Conservation (phyloP, 2,113 vertebrate genomes). For the Tachycineta bicolor region DNA sequence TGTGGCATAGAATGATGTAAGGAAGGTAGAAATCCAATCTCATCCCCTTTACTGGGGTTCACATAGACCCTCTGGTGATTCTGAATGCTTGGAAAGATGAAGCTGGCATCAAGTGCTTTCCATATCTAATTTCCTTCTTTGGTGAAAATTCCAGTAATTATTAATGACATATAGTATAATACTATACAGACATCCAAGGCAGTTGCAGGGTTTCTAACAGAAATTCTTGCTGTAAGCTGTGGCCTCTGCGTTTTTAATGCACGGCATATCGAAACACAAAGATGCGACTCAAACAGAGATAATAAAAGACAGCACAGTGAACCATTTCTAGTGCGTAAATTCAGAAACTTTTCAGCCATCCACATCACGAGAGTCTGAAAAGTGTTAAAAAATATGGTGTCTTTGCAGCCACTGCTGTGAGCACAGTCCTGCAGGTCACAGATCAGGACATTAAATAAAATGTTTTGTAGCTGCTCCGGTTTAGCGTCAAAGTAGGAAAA, state of each 20-base stretch:
- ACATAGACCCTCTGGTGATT: not conserved
- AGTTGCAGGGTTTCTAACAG: not conserved
- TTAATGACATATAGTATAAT: not conserved
- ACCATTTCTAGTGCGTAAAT: not conserved
- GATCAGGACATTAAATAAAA: not conserved
- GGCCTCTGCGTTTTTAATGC: not conserved
- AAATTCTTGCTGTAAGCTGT: not conserved
- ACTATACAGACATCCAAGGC: not conserved
- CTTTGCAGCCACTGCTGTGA: not conserved
- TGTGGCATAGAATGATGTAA: constrained; percentile 18
- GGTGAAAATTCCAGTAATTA: not conserved
- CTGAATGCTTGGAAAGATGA: not conserved
- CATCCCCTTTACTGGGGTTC: not conserved
- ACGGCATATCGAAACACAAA: not conserved
- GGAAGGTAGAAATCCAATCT: constrained; percentile 29
- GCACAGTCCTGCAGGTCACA: not conserved
- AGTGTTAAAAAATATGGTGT: not conserved
- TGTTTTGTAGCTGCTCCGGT: not conserved
- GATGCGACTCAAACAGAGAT: not conserved
- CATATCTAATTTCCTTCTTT: constrained; percentile 38
- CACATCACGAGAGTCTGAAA: not conserved
- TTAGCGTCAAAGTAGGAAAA: not conserved
- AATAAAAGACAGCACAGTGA: not conserved
- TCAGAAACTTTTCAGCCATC: not conserved
- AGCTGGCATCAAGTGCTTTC: constrained; percentile 14